Evolutionary conservation across 2,797 vertebrate genomes (phyloP).

Genomic region (Squalus acanthias): DNA sequence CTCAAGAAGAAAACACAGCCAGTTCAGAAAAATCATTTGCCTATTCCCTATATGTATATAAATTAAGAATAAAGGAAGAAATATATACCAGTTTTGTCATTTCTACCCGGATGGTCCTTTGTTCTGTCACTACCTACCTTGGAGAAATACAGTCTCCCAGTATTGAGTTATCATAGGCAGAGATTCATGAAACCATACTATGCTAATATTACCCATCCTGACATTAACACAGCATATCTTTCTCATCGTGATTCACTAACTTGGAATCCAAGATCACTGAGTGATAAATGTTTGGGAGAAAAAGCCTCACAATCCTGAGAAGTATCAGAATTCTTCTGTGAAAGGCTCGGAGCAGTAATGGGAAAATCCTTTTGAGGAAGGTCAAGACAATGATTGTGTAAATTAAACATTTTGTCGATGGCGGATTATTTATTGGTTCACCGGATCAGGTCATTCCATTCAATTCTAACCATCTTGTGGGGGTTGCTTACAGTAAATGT

Average conservation of each 20-base stretch:
- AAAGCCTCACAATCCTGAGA: too few relatives aligned
- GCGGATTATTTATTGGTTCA: background rate
- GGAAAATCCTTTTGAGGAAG: too few relatives aligned
- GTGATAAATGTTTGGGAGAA: too few relatives aligned
- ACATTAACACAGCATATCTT: background rate
- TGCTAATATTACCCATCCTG: background rate
- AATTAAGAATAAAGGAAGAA: background rate
- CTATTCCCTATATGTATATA: background rate
- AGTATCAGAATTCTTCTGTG: too few relatives aligned
- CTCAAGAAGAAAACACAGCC: too few relatives aligned
- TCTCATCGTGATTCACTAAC: too few relatives aligned
- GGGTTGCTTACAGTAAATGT: background rate
- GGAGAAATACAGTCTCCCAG: too few relatives aligned
- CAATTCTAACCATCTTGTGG: background rate
- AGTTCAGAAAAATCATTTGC: background rate
- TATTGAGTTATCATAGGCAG: too few relatives aligned
- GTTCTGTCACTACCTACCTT: background rate
- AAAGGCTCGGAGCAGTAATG: too few relatives aligned
- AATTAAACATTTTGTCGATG: background rate
- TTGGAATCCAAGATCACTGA: too few relatives aligned
- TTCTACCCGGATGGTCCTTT: background rate
- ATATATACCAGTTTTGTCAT: background rate
- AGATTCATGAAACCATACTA: background rate
- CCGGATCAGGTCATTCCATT: too few relatives aligned
- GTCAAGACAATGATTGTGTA: background rate